Evolutionary conservation across 2,888 invertebrate genomes (phyloP).

Genomic region (Drosophila imparisetae): DNA sequence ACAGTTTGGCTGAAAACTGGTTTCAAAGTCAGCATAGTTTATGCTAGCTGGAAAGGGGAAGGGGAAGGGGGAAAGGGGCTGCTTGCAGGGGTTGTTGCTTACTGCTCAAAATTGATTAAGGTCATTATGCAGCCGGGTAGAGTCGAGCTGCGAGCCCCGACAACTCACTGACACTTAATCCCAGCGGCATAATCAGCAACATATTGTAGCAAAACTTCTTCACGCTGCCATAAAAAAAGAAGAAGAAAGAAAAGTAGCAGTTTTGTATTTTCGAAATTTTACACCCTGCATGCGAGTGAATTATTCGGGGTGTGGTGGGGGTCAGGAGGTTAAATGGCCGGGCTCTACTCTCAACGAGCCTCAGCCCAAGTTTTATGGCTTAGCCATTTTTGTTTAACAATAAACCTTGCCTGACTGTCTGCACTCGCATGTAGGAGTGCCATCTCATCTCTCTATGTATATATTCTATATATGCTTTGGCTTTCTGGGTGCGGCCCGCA

Average conservation of each 20-base stretch:
- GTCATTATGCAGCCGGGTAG: constrained; percentile 77
- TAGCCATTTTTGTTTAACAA: constrained; percentile 75
- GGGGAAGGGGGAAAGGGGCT: neutral
- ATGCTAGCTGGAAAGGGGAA: neutral
- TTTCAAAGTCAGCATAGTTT: constrained; percentile 42
- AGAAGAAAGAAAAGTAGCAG: constrained; percentile 36
- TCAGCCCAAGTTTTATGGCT: constrained; percentile 62
- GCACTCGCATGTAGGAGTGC: constrained; percentile 60
- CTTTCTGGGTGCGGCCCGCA: constrained; percentile 50
- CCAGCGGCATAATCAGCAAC: constrained; percentile 80
- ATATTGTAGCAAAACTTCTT: constrained; percentile 79
- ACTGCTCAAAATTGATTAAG: constrained; percentile 70
- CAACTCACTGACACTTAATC: constrained; percentile 74
- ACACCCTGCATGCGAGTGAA: constrained; percentile 52
- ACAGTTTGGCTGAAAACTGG: constrained; percentile 64
- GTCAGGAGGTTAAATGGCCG: constrained; percentile 62
- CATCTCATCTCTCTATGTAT: constrained; percentile 21
- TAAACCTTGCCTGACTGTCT: constrained; percentile 65
- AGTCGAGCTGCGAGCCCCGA: constrained; percentile 41
- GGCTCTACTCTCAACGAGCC: constrained; percentile 36
- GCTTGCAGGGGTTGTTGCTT: constrained; percentile 51
- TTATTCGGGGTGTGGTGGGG: constrained; percentile 3
- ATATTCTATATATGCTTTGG: constrained; percentile 8
- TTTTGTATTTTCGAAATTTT: constrained; percentile 69
- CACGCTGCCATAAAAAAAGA: constrained; percentile 61